Percentiles rank a stretch among this genome's conserved stretches.
phyloP scores from a whole-genome alignment of 2,113 vertebrate genomes.

The Azemiops feae region DNA sequence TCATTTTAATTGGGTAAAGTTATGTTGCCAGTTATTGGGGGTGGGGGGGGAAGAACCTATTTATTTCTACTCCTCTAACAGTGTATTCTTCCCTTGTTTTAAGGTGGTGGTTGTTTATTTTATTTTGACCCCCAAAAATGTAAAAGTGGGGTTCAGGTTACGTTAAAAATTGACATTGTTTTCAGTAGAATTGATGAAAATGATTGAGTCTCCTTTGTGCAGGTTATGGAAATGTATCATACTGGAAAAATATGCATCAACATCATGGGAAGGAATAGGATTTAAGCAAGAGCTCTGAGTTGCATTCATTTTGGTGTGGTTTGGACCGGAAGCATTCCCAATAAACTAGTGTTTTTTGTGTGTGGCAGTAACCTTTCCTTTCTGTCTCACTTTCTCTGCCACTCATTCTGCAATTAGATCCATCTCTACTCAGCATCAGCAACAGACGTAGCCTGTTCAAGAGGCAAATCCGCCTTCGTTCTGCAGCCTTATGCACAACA shows the following conservation, averaged over 20 bases:
- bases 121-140: background rate
- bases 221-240: background rate
- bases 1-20: constrained; percentile 69
- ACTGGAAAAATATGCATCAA: background rate
- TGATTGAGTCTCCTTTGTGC: constrained; percentile 12
- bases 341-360: background rate
- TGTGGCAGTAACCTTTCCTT: constrained; percentile 37
- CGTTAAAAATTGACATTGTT: constrained; percentile 58
- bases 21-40: constrained; percentile 52
- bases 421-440: constrained; percentile 34
- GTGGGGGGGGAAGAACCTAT: constrained; percentile 5
- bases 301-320: background rate
- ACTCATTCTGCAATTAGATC: constrained; percentile 48
- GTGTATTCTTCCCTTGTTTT: constrained; percentile 32
- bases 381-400: constrained; percentile 26
- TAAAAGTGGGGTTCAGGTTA: constrained; percentile 45
- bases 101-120: constrained; percentile 42
- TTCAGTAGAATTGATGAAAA: constrained; percentile 50
- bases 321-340: background rate
- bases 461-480: constrained; percentile 25
- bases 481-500: constrained; percentile 26
- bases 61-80: constrained; percentile 40
- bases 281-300: background rate
- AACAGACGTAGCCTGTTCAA: constrained; percentile 47
- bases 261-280: background rate